Conservation (phyloP, 64 coral and sea anemone species). For the Catalaphyllia jardinei region DNA sequence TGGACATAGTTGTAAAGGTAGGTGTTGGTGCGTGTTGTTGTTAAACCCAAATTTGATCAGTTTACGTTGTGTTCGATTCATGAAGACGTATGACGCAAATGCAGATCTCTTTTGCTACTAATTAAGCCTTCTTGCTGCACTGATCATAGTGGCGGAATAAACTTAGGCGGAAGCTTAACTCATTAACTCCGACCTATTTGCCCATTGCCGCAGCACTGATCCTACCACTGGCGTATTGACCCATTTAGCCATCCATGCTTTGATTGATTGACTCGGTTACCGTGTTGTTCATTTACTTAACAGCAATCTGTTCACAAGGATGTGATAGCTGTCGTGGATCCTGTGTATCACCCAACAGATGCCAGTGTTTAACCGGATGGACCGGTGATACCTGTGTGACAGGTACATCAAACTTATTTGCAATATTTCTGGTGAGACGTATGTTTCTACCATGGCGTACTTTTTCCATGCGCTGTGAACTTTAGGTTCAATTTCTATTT, state of each 20-base stretch:
- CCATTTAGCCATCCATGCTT: no score
- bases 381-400: background rate
- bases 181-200: no score
- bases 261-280: background rate
- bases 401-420: background rate
- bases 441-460: background rate
- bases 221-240: no score
- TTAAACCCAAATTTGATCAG: no score
- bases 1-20: no score
- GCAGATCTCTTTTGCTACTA: no score
- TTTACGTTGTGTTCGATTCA: no score
- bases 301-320: conserved; percentile 8
- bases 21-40: no score
- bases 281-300: background rate
- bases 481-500: background rate
- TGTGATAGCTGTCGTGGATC: background rate
- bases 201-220: no score
- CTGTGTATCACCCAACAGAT: background rate
- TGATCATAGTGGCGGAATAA: no score
- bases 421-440: background rate
- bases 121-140: no score
- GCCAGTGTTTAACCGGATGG: background rate
- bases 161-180: background rate
- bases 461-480: background rate
- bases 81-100: no score